Conservation (phyloP, 2,797 vertebrate species). For the Helostoma temminkii region DNA sequence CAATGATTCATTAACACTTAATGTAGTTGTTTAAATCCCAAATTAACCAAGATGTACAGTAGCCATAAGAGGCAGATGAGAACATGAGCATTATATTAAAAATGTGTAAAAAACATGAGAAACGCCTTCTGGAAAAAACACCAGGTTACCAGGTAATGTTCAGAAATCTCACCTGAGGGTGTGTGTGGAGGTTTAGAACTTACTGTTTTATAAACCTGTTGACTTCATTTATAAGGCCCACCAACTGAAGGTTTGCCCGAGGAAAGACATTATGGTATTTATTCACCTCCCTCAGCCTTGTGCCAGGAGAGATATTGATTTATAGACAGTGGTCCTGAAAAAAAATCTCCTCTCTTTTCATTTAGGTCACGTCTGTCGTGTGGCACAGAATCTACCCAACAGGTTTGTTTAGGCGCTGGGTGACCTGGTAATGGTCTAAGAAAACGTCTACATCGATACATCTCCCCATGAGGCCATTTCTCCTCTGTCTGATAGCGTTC, state of each 20-base stretch:
- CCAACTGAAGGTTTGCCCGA: constrained; percentile 9
- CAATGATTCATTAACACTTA: no score
- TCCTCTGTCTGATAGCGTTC: constrained; percentile 50
- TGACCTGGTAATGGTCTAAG: constrained; percentile 65
- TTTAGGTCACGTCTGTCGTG: constrained; percentile 64
- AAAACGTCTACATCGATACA: constrained; percentile 77
- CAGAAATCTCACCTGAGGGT: neutral
- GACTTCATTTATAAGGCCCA: constrained; percentile 15
- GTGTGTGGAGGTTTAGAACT: neutral
- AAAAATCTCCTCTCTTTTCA: constrained; percentile 63
- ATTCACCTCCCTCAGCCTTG: constrained; percentile 25
- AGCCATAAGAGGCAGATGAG: no score
- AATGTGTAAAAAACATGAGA: no score
- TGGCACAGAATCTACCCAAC: constrained; percentile 53
- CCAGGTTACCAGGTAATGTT: no score
- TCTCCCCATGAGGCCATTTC: constrained; percentile 67
- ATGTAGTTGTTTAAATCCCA: no score
- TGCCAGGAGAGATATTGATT: constrained; percentile 50
- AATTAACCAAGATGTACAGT: no score
- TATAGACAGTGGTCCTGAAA: constrained; percentile 54
- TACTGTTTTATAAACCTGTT: constrained; percentile 24
- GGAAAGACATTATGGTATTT: constrained; percentile 42
- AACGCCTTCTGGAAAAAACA: no score
- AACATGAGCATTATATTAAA: no score
- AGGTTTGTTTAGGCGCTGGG: constrained; percentile 64